A percentile compares a stretch with the other conserved stretches of the same genome.
Evolutionary conservation across 2,113 vertebrate species (phyloP).

Genomic region (Casuarius casuarius): DNA sequence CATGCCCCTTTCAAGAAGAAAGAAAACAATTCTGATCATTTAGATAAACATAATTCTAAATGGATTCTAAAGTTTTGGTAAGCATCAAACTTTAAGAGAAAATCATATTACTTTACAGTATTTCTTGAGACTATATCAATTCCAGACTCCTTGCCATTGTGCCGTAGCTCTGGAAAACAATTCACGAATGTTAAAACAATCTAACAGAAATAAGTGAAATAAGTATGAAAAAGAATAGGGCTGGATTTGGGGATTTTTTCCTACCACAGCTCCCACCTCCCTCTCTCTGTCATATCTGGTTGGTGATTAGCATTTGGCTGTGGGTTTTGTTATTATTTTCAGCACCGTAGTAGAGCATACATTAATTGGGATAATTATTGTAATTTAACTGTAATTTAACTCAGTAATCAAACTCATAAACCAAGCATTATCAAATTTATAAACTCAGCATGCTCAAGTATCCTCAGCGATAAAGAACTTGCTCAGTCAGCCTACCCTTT

Average conservation of each 20-base stretch:
- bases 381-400: constrained; percentile 62
- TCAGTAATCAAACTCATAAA: constrained; percentile 65
- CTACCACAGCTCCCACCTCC: neutral
- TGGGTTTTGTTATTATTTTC: constrained; percentile 41
- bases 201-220: neutral
- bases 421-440: constrained; percentile 63
- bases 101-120: neutral
- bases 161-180: constrained; percentile 11
- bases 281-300: neutral
- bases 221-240: neutral
- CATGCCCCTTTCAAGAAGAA: neutral
- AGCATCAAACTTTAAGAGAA: neutral
- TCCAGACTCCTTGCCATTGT: neutral
- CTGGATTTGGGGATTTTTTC: neutral
- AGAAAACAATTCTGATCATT: constrained; percentile 14
- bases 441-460: constrained; percentile 57
- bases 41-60: constrained; percentile 11
- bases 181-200: constrained; percentile 5
- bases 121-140: neutral
- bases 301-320: neutral
- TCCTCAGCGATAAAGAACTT: constrained; percentile 42
- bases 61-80: neutral
- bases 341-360: constrained; percentile 38
- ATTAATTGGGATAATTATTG: constrained; percentile 59
- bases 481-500: constrained; percentile 59